A percentile compares a stretch with the other conserved stretches of the same genome.
These are phyloP conservation scores for Adelognathus sp. DNA, from an alignment of 2,888 invertebrate species.

Conservation along the genomic window DNA sequence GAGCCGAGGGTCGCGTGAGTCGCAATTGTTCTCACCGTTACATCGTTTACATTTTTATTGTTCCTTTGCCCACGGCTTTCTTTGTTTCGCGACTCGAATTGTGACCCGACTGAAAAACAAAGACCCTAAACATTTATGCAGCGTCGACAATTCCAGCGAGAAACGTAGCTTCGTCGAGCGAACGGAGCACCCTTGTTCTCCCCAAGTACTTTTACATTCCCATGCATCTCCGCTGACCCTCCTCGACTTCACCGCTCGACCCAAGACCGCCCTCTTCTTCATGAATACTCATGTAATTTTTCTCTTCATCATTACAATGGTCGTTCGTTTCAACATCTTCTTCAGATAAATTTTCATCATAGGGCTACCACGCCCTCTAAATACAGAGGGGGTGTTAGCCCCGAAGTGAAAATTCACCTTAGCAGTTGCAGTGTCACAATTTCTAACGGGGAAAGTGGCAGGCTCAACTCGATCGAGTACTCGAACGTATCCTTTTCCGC, in stretches of 20 bases:
- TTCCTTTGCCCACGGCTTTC: neutral
- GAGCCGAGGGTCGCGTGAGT: too few relatives aligned
- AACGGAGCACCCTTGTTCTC: neutral
- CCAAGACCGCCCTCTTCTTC: neutral
- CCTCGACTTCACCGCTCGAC: neutral
- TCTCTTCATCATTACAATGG: neutral
- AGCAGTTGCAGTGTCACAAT: neutral
- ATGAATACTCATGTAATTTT: constrained; percentile 31
- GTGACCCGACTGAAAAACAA: neutral
- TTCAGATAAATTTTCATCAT: neutral
- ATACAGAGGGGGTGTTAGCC: neutral
- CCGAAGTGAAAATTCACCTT: neutral
- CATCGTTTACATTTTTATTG: neutral
- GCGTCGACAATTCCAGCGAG: neutral
- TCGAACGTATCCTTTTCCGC: neutral
- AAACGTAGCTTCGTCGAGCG: neutral
- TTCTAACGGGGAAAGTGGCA: neutral
- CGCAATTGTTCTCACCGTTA: too few relatives aligned
- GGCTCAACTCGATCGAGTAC: neutral
- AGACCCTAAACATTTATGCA: neutral
- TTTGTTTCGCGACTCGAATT: too few relatives aligned
- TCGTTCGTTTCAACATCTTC: neutral
- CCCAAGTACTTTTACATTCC: constrained; percentile 6
- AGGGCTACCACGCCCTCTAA: neutral
- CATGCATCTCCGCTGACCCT: neutral